Evolutionary conservation across 2,113 vertebrate species (phyloP).

Genomic region (Clupea harengus): DNA sequence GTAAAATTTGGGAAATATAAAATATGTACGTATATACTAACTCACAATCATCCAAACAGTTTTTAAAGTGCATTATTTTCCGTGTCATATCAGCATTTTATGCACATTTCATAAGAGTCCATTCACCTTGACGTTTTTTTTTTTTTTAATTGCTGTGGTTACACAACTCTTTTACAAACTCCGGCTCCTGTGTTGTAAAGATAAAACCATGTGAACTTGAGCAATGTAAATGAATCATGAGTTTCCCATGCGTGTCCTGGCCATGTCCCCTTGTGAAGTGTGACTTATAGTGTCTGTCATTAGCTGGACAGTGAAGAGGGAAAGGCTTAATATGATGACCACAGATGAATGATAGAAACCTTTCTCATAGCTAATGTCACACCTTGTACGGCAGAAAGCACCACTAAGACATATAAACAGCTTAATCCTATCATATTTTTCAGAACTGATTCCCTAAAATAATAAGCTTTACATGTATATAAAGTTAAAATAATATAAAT

Average conservation of each 20-base stretch:
- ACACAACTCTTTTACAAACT: conserved; percentile 65
- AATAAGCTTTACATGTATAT: not conserved
- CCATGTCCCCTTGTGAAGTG: not conserved
- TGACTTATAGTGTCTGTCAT: not conserved
- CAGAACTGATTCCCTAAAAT: no score
- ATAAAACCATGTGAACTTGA: conserved; percentile 61
- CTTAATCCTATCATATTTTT: no score
- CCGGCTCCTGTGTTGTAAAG: conserved; percentile 64
- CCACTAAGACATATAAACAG: no score
- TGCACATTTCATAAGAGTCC: conserved; percentile 30
- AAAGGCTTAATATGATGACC: not conserved
- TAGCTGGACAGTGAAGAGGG: not conserved
- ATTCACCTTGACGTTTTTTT: conserved; percentile 38
- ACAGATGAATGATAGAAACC: no score
- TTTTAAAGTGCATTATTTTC: not conserved
- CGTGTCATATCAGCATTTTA: not conserved
- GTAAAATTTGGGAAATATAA: not conserved
- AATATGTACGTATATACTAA: no score
- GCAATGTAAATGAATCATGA: conserved; percentile 49
- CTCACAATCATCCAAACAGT: not conserved
- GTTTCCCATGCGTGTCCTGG: not conserved
- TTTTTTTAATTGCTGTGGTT: conserved; percentile 45
- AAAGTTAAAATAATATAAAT: not conserved
- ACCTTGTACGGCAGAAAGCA: not conserved
- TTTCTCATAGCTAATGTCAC: no score